Percentiles rank a stretch among this genome's conserved stretches.
These are phyloP conservation scores for Lepilemur ruficaudatus DNA, from an alignment of 2,797 vertebrate species.

Conservation along the genomic window DNA sequence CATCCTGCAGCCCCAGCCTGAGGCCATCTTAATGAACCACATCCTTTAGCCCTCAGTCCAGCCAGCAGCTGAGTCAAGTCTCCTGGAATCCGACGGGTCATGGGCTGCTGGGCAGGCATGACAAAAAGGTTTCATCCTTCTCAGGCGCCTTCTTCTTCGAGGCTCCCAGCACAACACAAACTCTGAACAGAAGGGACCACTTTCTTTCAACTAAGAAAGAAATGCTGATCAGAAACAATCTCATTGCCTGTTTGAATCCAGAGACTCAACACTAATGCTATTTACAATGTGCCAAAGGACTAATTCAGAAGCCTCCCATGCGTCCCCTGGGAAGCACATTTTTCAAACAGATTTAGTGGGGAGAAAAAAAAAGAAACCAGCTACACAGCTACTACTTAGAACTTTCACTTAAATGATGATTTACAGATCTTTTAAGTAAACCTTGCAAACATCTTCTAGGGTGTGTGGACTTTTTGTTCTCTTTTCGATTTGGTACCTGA, in stretches of 20 bases:
- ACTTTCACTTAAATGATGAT: not conserved
- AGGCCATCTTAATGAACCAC: accelerated
- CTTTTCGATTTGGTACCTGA: not conserved
- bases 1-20: not conserved
- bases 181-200: not conserved
- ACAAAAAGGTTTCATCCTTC: not conserved
- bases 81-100: too few relatives aligned
- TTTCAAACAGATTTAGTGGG: not conserved
- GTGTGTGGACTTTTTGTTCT: not conserved
- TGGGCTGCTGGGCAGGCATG: not conserved
- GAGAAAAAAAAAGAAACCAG: not conserved
- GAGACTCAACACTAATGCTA: not conserved
- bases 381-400: not conserved
- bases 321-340: not conserved
- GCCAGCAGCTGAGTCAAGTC: not conserved
- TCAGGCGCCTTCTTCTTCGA: not conserved
- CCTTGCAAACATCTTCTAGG: not conserved
- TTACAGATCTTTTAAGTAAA: not conserved
- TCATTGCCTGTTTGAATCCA: not conserved
- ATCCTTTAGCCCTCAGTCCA: not conserved
- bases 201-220: not conserved
- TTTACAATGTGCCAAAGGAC: not conserved
- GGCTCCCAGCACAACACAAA: not conserved
- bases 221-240: not conserved
- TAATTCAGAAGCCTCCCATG: not conserved